Conservation (phyloP, 2,888 invertebrate species). For the Sialis lutaria region DNA sequence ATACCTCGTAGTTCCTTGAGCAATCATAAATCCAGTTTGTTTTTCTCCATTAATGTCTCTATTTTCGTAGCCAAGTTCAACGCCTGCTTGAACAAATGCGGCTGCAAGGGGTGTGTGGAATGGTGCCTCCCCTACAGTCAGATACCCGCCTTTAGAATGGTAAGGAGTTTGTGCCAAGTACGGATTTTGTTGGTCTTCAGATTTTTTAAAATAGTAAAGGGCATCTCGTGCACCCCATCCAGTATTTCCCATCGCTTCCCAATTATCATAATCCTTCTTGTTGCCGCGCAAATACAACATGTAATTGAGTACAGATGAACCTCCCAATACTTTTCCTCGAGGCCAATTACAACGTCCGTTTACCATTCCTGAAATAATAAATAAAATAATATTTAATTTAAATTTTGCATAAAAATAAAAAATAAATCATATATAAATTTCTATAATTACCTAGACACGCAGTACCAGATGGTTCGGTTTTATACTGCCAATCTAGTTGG, state of each 20-base stretch:
- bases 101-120: slow-evolving; percentile 70
- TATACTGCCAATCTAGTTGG: slow-evolving; percentile 83
- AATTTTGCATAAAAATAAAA: slow-evolving; percentile 1
- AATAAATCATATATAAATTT: background rate
- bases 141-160: slow-evolving; percentile 62
- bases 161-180: slow-evolving; percentile 63
- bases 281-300: slow-evolving; percentile 87
- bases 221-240: slow-evolving; percentile 77
- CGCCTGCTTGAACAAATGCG: slow-evolving; percentile 67
- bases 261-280: slow-evolving; percentile 72
- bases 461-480: slow-evolving; percentile 72
- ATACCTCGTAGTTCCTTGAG: slow-evolving; percentile 38
- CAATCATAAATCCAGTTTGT: slow-evolving; percentile 79
- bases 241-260: slow-evolving; percentile 73
- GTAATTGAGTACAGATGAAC: slow-evolving; percentile 76
- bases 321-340: slow-evolving; percentile 80
- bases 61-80: slow-evolving; percentile 70
- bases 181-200: slow-evolving; percentile 79
- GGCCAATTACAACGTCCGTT: slow-evolving; percentile 80
- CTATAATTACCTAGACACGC: slow-evolving; percentile 51
- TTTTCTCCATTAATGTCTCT: slow-evolving; percentile 75
- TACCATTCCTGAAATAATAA: slow-evolving; percentile 34
- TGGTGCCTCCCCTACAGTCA: slow-evolving; percentile 74
- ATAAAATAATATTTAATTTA: slow-evolving; percentile 3
- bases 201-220: slow-evolving; percentile 74